Base-by-base conservation (phyloP, 2,797 vertebrate genomes). In the Aeoliscus strigatus region DNA sequence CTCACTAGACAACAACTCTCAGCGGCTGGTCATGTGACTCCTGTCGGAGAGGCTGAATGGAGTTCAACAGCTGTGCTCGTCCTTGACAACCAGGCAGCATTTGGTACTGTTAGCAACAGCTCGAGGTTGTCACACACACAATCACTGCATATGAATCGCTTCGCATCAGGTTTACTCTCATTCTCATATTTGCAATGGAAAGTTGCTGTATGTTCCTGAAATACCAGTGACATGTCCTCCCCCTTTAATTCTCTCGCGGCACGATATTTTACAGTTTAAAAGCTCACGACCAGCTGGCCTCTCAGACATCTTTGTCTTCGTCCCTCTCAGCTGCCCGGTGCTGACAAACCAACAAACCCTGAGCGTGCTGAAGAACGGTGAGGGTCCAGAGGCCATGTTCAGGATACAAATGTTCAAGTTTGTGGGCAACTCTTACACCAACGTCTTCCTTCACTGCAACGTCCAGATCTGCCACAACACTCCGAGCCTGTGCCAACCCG, bases 361-460 rank as follows among this genome's bases (percentile, higher is more conserved):
- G 7, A 60, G 66, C 2, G 38, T 90, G 48, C 60, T 87, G 61
- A 86, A 33, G 66, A 92, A 87, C 2, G 85, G 83, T 27, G 80
- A 74, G 44, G 77, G 81, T 38, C 79, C 80, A 1, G 84, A 91
- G 66, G 82, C 87, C 72, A 77, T 37, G 41, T 90, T 91, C 77
- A 86, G 76, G 61, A 89, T 87, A 46, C 83, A 88, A 68, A 88
- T 90, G 82, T 86, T 92, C 49, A 89, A 86, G 73, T 90, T 87
- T 62, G 82, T 88, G 25, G 84, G 83, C 17, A 71, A 83, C 64
- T 86, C 80, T 18, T 87, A 86, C 51, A 79, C 75, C 15, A 71
- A 89, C 11, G 60, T 89, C 63, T 89, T 91, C 52, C 80, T 90
- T 8, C 80, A 83, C 48, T 87, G 86, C 73, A 86, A 86, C 29